Evolutionary conservation across 2,888 invertebrate species (phyloP).

Genomic region (Marronus borbonicus): DNA sequence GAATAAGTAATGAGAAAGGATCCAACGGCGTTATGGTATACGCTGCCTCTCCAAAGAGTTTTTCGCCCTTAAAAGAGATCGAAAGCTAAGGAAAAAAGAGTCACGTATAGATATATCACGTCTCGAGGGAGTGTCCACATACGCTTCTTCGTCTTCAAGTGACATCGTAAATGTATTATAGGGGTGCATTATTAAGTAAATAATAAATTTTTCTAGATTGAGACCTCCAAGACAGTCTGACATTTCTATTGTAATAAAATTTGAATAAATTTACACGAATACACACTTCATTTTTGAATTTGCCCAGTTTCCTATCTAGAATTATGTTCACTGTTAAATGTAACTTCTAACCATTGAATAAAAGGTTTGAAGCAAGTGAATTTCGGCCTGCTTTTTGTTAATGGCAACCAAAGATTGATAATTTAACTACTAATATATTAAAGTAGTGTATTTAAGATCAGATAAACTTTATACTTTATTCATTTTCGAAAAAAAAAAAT

Average conservation of each 20-base stretch:
- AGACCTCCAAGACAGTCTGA: conserved; percentile 36
- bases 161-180: conserved; percentile 48
- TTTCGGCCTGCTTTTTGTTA: too few species aligned
- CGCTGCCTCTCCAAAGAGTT: conserved; percentile 37
- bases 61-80: conserved; percentile 38
- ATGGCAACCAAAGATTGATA: too few species aligned
- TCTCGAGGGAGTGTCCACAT: conserved; percentile 42
- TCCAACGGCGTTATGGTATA: conserved; percentile 28
- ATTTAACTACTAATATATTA: too few species aligned
- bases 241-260: conserved; percentile 43
- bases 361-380: too few species aligned
- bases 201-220: conserved; percentile 47
- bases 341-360: too few species aligned
- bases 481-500: too few species aligned
- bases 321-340: background rate
- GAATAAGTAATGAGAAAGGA: conserved; percentile 50
- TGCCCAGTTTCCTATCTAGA: background rate
- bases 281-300: background rate
- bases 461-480: too few species aligned
- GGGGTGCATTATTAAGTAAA: conserved; percentile 48
- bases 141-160: conserved; percentile 45
- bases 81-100: conserved; percentile 29
- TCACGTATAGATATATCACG: conserved; percentile 36
- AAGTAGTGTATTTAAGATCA: too few species aligned
- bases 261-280: conserved; percentile 38